Base-by-base conservation (phyloP, 2,797 vertebrate species). In the Merluccius polli region DNA sequence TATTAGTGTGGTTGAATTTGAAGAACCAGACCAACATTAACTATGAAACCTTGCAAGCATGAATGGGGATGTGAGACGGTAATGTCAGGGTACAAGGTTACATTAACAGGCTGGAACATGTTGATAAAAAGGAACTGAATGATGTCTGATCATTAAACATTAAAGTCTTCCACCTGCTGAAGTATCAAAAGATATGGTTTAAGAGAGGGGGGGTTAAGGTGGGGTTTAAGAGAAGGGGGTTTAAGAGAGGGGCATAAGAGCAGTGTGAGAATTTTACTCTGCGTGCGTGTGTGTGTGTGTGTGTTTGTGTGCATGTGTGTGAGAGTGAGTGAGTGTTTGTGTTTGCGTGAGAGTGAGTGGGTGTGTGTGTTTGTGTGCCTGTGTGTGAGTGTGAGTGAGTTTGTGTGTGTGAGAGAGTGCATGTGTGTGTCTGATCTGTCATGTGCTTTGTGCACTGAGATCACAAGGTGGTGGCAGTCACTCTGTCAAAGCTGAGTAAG, bases 131-230 rank as follows among this genome's bases (percentile, higher is more conserved):
- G 85, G 83, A 88, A 81, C 38, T 71, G 2, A 27, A 73, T 32
- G 82, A 70, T 69, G 67, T 30, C 29, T 73, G 87, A 92, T 89
- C n/a, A n/a, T 92, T 89, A 83, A 90, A 87, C 75, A 87, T 18
- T 30, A 21, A 70, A 70, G 52, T n/a, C 52, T 24, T 59, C 52
- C 52, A n/a, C 52, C 52, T 59, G 52, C 52, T 24, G 21, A 59
- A 59, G 52, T 18, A 12, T 18, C 44, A 48, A 3, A 18, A 48
- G 16, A 4, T 48, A 21, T 18, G 16, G n/a, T n/a, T n/a, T n/a
- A n/a, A 21, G 44, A 48, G 44, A 18, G 36, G 36, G 7, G 7
- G 36, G 36, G 36, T 2, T 2, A 7, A 7, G 32, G 32, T 2
- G 38, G 38, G 38, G 38, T 2, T 41, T 12, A 41, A 13, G 12